A percentile compares a stretch with the other conserved stretches of the same genome.
Evolutionary conservation across 2,113 vertebrate species (phyloP).

Genomic region (Pleuronectes platessa): DNA sequence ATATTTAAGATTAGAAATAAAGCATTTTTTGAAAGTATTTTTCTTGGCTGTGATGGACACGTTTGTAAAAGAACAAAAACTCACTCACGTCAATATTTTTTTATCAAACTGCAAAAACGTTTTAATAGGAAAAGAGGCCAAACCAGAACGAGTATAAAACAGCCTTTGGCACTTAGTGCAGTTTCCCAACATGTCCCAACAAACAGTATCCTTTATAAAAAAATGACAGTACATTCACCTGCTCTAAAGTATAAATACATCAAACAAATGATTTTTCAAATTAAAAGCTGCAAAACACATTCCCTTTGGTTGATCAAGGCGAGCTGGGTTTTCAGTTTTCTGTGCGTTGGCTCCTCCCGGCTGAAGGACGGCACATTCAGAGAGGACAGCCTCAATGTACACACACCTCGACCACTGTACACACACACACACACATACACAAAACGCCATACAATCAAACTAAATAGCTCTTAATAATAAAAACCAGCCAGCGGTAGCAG

Average conservation of each 20-base stretch:
- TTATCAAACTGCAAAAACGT: slow-evolving; percentile 45
- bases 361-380: neutral
- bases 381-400: neutral
- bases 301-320: slow-evolving; percentile 64
- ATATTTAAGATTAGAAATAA: slow-evolving; percentile 8
- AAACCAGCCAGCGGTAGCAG: neutral
- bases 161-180: slow-evolving; percentile 2
- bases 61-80: too few relatives aligned
- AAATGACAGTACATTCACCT: slow-evolving; percentile 3
- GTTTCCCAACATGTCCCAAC: neutral
- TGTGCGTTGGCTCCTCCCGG: neutral
- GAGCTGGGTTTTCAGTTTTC: neutral
- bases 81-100: slow-evolving; percentile 2
- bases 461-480: slow-evolving; percentile 3
- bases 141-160: slow-evolving; percentile 36
- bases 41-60: too few relatives aligned
- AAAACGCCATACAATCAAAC: neutral
- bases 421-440: neutral
- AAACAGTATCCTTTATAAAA: neutral
- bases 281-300: slow-evolving; percentile 13
- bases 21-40: neutral
- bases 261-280: slow-evolving; percentile 2
- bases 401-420: neutral
- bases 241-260: slow-evolving; percentile 52
- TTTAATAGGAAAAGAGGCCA: slow-evolving; percentile 47